Percentiles rank a stretch among this genome's conserved stretches.
phyloP scores from a whole-genome alignment of 2,888 invertebrate genomes.

The Dasysyrphus tricinctus region DNA sequence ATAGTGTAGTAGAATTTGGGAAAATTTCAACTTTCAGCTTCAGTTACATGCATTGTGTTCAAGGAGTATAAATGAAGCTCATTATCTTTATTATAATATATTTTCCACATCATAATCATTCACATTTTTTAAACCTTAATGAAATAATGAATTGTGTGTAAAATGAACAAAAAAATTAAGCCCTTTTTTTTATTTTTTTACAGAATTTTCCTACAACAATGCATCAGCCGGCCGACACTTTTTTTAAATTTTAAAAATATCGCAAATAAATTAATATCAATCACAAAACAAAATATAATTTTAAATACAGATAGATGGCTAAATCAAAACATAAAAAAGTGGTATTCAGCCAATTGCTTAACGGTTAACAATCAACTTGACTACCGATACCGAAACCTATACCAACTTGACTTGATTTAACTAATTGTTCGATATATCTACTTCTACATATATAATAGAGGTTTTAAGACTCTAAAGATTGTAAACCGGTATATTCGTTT shows the following conservation, averaged over 20 bases:
- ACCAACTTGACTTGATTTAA: background rate
- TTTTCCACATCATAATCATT: too few relatives aligned
- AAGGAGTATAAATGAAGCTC: too few relatives aligned
- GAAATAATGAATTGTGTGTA: too few relatives aligned
- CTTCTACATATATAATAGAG: background rate
- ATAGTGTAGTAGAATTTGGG: too few relatives aligned
- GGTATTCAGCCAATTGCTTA: background rate
- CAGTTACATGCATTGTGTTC: too few relatives aligned
- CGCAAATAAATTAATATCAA: background rate
- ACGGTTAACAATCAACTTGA: background rate
- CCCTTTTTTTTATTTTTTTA: background rate
- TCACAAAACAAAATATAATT: background rate
- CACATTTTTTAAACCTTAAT: too few relatives aligned
- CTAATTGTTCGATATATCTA: background rate
- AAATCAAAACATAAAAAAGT: background rate
- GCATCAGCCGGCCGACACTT: background rate
- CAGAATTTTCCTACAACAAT: background rate
- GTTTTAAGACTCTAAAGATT: background rate
- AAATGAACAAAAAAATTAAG: background rate
- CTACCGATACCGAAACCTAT: background rate
- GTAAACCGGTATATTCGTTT: slow-evolving; percentile 21
- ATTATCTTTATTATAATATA: too few relatives aligned
- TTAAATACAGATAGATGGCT: background rate
- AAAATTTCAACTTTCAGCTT: too few relatives aligned
- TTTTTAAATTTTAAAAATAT: background rate